Percentiles rank a stretch among this genome's conserved stretches.
Evolutionary conservation across 92 coral and sea anemone species (phyloP).

Genomic region (Epizoanthus stellaris): DNA sequence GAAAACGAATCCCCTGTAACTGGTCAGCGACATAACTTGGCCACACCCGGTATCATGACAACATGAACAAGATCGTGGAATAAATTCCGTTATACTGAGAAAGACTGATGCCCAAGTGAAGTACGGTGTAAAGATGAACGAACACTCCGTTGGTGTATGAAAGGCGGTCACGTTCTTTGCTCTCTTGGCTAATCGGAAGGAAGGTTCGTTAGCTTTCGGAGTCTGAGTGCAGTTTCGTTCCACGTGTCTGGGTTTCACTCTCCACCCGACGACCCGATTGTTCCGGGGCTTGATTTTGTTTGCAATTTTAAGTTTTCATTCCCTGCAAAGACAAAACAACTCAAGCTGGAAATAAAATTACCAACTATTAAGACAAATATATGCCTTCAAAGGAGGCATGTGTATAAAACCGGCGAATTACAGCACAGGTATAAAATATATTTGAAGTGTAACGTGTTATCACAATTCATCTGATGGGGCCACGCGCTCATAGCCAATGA

Average conservation of each 20-base stretch:
- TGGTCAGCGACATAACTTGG: background rate
- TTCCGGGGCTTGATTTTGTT: slow-evolving; percentile 7
- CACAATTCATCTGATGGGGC: no score
- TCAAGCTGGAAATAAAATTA: no score
- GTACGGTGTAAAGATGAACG: background rate
- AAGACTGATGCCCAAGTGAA: background rate
- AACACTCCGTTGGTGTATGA: background rate
- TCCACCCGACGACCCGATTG: background rate
- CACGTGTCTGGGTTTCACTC: slow-evolving; percentile 34
- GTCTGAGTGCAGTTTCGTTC: background rate
- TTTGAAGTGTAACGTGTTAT: no score
- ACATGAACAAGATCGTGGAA: background rate
- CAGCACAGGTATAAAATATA: no score
- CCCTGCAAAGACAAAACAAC: slow-evolving; percentile 4
- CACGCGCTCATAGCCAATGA: no score
- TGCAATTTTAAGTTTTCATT: background rate
- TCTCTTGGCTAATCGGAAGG: background rate
- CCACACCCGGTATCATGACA: slow-evolving; percentile 22
- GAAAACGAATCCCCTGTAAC: background rate
- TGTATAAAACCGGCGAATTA: no score
- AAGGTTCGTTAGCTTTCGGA: background rate
- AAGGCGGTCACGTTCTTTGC: background rate
- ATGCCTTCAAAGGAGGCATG: no score
- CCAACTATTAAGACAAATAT: no score
- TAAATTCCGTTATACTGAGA: background rate